Evolutionary conservation across 1,140 invertebrate species (phyloP).

Genomic region (Adelges cooleyi): DNA sequence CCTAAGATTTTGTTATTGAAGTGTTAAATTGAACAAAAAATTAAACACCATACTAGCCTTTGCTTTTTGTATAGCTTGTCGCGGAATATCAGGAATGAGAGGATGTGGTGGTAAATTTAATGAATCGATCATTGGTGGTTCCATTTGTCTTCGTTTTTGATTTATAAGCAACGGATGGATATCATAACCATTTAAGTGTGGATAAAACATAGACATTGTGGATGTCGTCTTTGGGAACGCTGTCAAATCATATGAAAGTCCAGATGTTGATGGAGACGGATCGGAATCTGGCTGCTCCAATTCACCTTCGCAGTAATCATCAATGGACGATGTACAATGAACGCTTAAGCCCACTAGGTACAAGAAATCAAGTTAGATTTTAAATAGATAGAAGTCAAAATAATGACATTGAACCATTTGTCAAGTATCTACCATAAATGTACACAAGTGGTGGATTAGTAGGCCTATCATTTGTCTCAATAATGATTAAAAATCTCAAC

Average conservation of each 20-base stretch:
- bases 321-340: constrained; percentile 29
- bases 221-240: constrained; percentile 20
- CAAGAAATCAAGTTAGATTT: constrained; percentile 4
- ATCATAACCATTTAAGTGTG: constrained; percentile 31
- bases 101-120: constrained; percentile 21
- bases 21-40: no score
- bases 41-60: constrained; percentile 16
- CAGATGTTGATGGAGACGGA: constrained; percentile 24
- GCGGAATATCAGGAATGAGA: constrained; percentile 1
- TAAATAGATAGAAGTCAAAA: no score
- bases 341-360: constrained; percentile 31
- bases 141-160: constrained; percentile 16
- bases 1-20: no score
- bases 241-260: constrained; percentile 21
- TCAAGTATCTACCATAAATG: no score
- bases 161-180: constrained; percentile 30
- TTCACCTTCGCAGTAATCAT: constrained; percentile 27
- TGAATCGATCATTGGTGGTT: background rate
- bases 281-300: constrained; percentile 20
- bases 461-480: no score
- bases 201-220: constrained; percentile 32
- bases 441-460: no score
- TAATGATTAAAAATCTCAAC: no score
- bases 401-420: no score
- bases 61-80: constrained; percentile 11